These are phyloP conservation scores for Oryzaephilus surinamensis DNA, from an alignment of 1,140 invertebrate genomes.

Conservation along the genomic window DNA sequence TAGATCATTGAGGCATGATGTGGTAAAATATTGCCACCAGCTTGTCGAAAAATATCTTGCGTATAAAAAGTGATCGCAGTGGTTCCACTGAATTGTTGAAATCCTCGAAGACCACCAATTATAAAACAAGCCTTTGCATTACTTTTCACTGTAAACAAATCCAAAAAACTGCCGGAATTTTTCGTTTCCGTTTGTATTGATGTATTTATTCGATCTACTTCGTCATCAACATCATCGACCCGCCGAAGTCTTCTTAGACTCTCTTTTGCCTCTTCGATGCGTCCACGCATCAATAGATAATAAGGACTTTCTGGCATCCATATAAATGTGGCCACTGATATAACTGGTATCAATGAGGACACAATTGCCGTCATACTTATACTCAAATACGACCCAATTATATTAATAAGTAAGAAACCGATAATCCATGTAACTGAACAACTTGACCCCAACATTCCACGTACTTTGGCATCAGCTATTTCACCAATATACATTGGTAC, in stretches of 20 bases:
- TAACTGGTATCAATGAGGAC: constrained; percentile 44
- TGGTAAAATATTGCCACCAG: constrained; percentile 36
- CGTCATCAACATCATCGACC: constrained; percentile 44
- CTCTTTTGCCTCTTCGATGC: constrained; percentile 46
- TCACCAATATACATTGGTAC: constrained; percentile 56
- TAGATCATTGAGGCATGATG: constrained; percentile 45
- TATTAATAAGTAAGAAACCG: constrained; percentile 57
- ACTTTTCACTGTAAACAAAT: constrained; percentile 44
- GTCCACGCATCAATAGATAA: constrained; percentile 49
- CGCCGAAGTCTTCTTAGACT: constrained; percentile 51
- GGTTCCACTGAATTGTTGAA: constrained; percentile 66
- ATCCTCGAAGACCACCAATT: constrained; percentile 51
- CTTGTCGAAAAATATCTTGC: constrained; percentile 57
- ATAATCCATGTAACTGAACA: constrained; percentile 34
- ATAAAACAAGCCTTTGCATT: constrained; percentile 55
- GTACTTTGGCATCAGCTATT: constrained; percentile 52
- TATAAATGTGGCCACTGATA: constrained; percentile 52
- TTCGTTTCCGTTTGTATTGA: too few relatives aligned
- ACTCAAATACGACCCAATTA: constrained; percentile 51
- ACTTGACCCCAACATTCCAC: constrained; percentile 42
- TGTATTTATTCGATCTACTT: constrained; percentile 38
- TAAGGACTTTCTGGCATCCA: constrained; percentile 73
- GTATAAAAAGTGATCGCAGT: constrained; percentile 65
- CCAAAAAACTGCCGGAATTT: constrained; percentile 43
- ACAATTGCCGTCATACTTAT: constrained; percentile 47